Evolutionary conservation across 2,797 vertebrate species (phyloP).

Genomic region (Sparus aurata): DNA sequence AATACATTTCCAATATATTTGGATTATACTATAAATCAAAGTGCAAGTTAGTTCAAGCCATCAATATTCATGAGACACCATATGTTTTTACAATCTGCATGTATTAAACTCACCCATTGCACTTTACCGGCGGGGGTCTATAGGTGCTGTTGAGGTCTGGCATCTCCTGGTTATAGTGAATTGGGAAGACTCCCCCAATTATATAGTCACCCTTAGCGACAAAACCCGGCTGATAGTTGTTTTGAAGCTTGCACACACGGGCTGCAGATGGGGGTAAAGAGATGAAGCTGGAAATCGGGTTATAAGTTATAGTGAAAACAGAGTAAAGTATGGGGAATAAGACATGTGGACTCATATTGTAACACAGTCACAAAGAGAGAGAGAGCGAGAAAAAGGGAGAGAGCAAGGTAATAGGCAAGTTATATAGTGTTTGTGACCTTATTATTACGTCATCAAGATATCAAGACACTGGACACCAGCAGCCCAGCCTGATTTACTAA

Average conservation of each 20-base stretch:
- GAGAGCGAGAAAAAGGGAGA: neutral
- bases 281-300: no score
- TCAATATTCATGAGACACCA: neutral
- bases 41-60: neutral
- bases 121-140: slow-evolving; percentile 77
- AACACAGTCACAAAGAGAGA: no score
- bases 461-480: slow-evolving; percentile 5
- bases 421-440: slow-evolving; percentile 57
- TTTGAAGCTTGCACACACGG: slow-evolving; percentile 71
- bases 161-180: slow-evolving; percentile 86
- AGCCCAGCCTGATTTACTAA: slow-evolving; percentile 37
- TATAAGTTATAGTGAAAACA: no score
- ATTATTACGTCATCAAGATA: slow-evolving; percentile 15
- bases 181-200: slow-evolving; percentile 84
- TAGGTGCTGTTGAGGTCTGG: slow-evolving; percentile 80
- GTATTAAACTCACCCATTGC: slow-evolving; percentile 79
- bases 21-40: neutral
- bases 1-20: no score
- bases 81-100: neutral
- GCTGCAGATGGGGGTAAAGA: slow-evolving; percentile 22
- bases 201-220: slow-evolving; percentile 76
- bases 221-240: slow-evolving; percentile 78
- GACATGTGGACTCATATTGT: no score
- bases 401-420: neutral
- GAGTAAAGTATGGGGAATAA: no score